Conservation (phyloP, 1,140 invertebrate genomes). For the Holotrichia oblita region DNA sequence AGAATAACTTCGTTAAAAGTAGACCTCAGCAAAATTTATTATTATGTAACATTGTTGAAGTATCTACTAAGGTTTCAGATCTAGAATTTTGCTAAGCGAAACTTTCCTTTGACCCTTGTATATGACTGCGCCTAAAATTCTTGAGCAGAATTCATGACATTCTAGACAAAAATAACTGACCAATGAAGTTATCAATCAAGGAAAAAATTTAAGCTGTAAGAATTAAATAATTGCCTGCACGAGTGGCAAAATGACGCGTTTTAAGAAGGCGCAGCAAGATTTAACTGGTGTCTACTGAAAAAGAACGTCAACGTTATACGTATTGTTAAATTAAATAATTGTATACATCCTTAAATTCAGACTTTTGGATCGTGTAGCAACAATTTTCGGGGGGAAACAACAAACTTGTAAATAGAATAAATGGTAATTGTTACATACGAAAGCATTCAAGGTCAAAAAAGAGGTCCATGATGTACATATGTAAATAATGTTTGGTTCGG, state of each 20-base stretch:
- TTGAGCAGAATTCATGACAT: too few species aligned
- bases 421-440: not conserved
- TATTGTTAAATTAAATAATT: slow-evolving; percentile 27
- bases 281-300: slow-evolving; percentile 5
- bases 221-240: slow-evolving; percentile 9
- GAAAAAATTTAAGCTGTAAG: not conserved
- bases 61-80: too few species aligned
- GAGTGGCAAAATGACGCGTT: not conserved
- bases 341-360: slow-evolving; percentile 30
- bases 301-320: slow-evolving; percentile 5
- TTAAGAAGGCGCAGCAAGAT: not conserved
- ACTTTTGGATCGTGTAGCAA: not conserved
- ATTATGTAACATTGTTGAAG: too few species aligned
- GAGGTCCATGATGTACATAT: not conserved
- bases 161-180: too few species aligned
- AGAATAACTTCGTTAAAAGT: too few species aligned
- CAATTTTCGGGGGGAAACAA: slow-evolving; percentile 16
- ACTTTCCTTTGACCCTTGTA: too few species aligned
- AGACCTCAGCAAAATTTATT: too few species aligned
- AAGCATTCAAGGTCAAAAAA: not conserved
- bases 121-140: too few species aligned
- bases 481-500: too few species aligned
- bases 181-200: too few species aligned
- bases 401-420: not conserved
- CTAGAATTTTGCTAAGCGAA: too few species aligned